Percentiles rank a stretch among this genome's conserved stretches.
Evolutionary conservation across 2,888 invertebrate species (phyloP).

Genomic region (Spisula solida): DNA sequence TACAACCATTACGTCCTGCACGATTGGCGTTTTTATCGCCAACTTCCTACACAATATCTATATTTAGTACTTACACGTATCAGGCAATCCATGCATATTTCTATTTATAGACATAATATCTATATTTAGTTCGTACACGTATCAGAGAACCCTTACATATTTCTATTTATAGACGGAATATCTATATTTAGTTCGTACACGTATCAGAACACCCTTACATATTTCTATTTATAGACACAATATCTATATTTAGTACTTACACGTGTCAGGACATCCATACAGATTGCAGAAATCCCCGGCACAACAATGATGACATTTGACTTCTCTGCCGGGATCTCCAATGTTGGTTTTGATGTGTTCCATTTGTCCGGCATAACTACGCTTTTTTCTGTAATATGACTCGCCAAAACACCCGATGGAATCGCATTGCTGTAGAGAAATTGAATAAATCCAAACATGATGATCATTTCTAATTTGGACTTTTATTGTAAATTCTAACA

Average conservation of each 20-base stretch:
- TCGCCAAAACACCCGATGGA: constrained; percentile 54
- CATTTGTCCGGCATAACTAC: background rate
- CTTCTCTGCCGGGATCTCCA: constrained; percentile 15
- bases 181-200: constrained; percentile 40
- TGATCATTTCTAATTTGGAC: background rate
- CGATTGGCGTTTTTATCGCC: too few relatives aligned
- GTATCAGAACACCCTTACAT: constrained; percentile 62
- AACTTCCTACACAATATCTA: too few relatives aligned
- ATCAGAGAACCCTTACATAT: constrained; percentile 63
- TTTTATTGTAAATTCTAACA: background rate
- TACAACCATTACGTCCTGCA: too few relatives aligned
- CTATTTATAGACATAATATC: background rate
- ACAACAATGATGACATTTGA: constrained; percentile 67
- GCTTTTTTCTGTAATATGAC: background rate
- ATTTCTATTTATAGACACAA: background rate
- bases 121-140: constrained; percentile 40
- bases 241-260: constrained; percentile 39
- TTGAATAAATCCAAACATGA: background rate
- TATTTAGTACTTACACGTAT: constrained; percentile 45
- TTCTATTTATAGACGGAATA: constrained; percentile 9
- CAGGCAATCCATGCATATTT: constrained; percentile 66
- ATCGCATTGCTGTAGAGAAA: constrained; percentile 46
- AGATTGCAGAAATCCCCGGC: constrained; percentile 65
- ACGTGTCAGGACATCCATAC: constrained; percentile 61
- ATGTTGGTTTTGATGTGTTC: constrained; percentile 25